phyloP scores from a whole-genome alignment of 2,113 vertebrate species.

The Myiagra hebetior region DNA sequence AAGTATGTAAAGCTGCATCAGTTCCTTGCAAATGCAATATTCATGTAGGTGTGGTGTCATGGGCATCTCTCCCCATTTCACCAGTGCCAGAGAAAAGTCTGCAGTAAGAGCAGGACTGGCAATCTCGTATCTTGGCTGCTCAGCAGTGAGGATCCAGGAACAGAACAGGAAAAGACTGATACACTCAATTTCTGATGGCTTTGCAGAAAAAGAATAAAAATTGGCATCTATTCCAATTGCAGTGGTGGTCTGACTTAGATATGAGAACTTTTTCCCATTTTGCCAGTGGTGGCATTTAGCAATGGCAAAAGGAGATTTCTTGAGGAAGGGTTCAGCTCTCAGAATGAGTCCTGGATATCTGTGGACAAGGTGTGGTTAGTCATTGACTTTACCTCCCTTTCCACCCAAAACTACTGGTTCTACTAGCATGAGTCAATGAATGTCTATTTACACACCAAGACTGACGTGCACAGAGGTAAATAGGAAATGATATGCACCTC shows the following conservation, averaged over 20 bases:
- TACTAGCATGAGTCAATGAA: neutral
- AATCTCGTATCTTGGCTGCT: neutral
- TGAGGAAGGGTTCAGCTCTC: neutral
- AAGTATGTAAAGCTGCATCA: neutral
- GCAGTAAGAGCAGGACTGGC: neutral
- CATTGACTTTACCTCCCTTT: neutral
- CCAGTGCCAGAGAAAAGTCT: neutral
- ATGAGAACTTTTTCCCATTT: neutral
- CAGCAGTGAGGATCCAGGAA: neutral
- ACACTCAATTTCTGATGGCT: neutral
- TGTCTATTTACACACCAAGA: neutral
- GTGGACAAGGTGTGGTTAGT: neutral
- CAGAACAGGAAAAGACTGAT: neutral
- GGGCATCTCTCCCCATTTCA: neutral
- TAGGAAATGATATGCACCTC: neutral
- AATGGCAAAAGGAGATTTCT: neutral
- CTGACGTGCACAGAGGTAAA: neutral
- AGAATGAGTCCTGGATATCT: neutral
- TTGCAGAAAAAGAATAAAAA: neutral
- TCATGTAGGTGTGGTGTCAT: neutral
- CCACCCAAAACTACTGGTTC: neutral
- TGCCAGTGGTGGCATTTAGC: neutral
- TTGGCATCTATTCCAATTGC: neutral
- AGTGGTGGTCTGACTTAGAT: neutral
- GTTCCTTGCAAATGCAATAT: neutral